Conservation (phyloP, 2,113 vertebrate genomes). For the Capra hircus region DNA sequence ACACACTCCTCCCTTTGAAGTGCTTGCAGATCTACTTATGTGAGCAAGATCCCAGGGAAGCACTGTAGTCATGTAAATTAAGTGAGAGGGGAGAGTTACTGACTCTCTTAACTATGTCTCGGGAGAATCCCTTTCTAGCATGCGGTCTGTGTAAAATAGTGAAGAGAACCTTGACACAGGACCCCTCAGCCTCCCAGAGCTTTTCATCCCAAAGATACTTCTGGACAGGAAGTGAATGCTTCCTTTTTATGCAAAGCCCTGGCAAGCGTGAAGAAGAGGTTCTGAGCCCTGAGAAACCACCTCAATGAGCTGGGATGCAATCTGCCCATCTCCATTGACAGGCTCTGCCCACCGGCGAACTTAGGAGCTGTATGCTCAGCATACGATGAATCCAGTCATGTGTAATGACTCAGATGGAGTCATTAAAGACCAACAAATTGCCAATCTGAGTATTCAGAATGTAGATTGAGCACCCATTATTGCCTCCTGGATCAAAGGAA, state of each 20-base stretch:
- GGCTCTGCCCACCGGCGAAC: not conserved
- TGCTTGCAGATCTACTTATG: constrained; percentile 61
- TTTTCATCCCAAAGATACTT: not conserved
- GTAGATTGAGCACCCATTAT: not conserved
- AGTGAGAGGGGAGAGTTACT: constrained; percentile 47
- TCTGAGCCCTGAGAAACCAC: not conserved
- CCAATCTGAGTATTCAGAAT: constrained; percentile 50
- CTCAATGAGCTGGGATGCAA: not conserved
- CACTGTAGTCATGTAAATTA: constrained; percentile 54
- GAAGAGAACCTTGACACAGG: not conserved
- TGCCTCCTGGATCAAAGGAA: constrained; percentile 23
- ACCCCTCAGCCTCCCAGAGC: not conserved
- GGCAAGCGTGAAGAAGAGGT: not conserved
- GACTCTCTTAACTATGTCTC: not conserved
- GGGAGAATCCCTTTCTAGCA: constrained; percentile 14
- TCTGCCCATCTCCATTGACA: not conserved
- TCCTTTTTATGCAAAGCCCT: not conserved
- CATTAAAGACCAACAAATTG: constrained; percentile 22
- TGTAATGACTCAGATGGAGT: not conserved
- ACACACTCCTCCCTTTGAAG: constrained; percentile 59
- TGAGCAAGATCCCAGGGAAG: constrained; percentile 50
- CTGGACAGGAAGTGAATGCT: not conserved
- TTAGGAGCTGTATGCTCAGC: constrained; percentile 13
- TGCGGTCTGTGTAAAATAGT: not conserved
- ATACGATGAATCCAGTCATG: not conserved